Evolutionary conservation across 2,113 vertebrate species (phyloP), one percentile per base, ranked within the genome.

Genomic region (Capreolus pygargus): DNA sequence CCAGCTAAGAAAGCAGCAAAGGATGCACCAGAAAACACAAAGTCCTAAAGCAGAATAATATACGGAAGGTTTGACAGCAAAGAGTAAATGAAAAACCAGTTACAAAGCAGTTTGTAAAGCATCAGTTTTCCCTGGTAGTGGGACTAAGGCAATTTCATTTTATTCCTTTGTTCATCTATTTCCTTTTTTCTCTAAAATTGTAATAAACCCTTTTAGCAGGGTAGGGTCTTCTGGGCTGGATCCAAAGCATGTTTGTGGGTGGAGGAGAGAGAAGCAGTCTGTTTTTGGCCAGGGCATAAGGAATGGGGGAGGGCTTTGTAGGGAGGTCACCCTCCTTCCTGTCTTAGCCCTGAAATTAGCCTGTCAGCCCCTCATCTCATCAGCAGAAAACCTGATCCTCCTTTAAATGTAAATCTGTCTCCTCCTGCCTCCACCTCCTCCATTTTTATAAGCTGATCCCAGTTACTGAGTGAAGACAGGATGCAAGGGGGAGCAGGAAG

Each of bases 401-500:
- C 93, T 97, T 97, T 91, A 91, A n/a, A 97, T 96, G 97, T 86
- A 95, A 97, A 97, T 95, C 93, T 97, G 86, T 36, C 86, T 57
- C 81, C 76, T 57, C 54, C 54, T 57, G 16, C 93, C 43, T 28
- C 45, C 23, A 28, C 23, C 79, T 58, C 55, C 92, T 79, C 86
- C 87, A 5, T 43, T 86, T 78, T 57, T 19, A 50, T 70, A 86
- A 97, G 93, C 88, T 60, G 94, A 88, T 95, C 78, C 82, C 50
- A 10, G 95, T 30, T 2, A 4, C 36, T 7, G 7, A 55, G 86
- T 12, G 82, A 87, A 43, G 84, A 36, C 27, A 30, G 4, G 45
- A 12, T 12, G 43, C 54, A 28, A 23, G 61, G 54, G 39, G 47
- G 27, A 67, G 70, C 61, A n/a, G 81, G 30, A 94, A 30, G 30